Base-by-base conservation (phyloP, 2,888 invertebrate genomes). In the Philereme transversata region DNA sequence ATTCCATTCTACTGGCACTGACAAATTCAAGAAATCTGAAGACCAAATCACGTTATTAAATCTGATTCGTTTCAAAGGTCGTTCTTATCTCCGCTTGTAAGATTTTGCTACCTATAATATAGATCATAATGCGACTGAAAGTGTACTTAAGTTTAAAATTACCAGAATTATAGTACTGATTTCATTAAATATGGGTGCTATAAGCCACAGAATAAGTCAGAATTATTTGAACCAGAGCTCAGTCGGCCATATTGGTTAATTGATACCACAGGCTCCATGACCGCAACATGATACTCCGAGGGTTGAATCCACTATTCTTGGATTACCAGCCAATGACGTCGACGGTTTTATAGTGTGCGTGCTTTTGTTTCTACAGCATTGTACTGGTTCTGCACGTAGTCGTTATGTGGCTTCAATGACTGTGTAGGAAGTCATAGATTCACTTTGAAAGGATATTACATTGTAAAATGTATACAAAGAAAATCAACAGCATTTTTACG, bases 211-310 rank as follows among this genome's bases (percentile, higher is more conserved):
- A 51, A 51, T 50, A 57, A 33, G 10, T 10, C 22, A 46, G 35
- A 53, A 34, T 43, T 10, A 10, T 5, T n/a, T 8, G 43, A 44
- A 47, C 34, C 34, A 45, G 60, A 60, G 54, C 57, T 57, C 56
- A 60, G 70, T 70, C 81, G 78, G 82, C 82, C 82, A 83, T 83
- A 79, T 82, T 83, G 73, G 79, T 77, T 82, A 77, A 83, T 70
- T 78, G 82, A 83, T 81, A 82, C 79, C 70, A 70, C 55, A 57
- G 73, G 78, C 77, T 83, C 82, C 75, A 79, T 83, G 73, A 79
- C 82, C 72, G 82, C 72, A 82, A 82, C 70, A 68, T 73, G 79
- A 83, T 78, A 81, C 77, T 68, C 69, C 69, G 75, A 74, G 81
- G 82, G 82, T 80, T 76, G 75, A 75, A 74, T 69, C 67, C 68